A percentile compares a stretch with the other conserved stretches of the same genome.
Conservation (phyloP, 2,888 invertebrate genomes). For the Osedax frankpressi region DNA sequence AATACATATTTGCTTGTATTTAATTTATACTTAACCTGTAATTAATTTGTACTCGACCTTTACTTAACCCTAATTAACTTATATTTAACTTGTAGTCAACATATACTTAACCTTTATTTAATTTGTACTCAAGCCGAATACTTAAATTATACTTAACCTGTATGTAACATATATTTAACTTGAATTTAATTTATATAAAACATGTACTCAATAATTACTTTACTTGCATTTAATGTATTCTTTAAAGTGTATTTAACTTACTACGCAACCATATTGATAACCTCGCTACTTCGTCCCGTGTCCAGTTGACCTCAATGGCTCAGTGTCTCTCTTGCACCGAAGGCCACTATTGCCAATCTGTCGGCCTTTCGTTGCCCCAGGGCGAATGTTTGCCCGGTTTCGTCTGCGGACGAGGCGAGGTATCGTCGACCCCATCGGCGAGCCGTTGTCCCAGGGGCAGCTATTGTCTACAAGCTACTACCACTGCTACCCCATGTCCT, state of each 20-base stretch:
- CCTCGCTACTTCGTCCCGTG: constrained; percentile 10
- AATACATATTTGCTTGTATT: too few species aligned
- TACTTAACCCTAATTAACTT: too few species aligned
- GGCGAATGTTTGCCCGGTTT: constrained; percentile 31
- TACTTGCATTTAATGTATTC: neutral
- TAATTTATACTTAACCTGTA: too few species aligned
- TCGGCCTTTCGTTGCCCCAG: constrained; percentile 21
- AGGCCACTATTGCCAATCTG: constrained; percentile 36
- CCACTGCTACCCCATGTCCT: constrained; percentile 32
- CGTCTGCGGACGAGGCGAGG: constrained; percentile 37
- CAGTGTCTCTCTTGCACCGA: constrained; percentile 36
- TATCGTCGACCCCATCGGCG: constrained; percentile 36
- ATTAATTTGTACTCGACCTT: too few species aligned
- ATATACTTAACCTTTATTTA: too few species aligned
- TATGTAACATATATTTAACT: too few species aligned
- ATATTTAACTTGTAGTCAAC: too few species aligned
- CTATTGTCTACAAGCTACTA: constrained; percentile 36
- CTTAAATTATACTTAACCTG: too few species aligned
- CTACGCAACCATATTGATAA: neutral
- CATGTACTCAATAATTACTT: too few species aligned
- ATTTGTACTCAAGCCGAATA: too few species aligned
- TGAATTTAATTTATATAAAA: neutral
- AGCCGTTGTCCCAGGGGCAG: constrained; percentile 36
- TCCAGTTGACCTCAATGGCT: constrained; percentile 27
- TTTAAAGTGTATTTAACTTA: neutral